These are phyloP conservation scores for Cosmopolites sordidus DNA, from an alignment of 2,888 invertebrate genomes.

Conservation along the genomic window DNA sequence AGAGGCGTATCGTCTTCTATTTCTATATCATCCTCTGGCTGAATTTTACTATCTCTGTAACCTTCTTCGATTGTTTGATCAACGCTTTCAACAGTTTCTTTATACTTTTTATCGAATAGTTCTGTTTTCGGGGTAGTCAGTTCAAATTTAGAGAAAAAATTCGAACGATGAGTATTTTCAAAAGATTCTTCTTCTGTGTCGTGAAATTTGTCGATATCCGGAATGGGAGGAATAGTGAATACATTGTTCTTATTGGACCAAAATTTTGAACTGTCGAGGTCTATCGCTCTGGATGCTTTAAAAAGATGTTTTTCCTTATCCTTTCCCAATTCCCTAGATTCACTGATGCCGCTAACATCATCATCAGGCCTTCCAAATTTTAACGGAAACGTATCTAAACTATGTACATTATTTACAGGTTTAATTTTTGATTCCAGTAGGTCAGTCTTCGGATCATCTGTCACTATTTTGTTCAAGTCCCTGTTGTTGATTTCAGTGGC, in stretches of 20 bases:
- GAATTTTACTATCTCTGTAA: conserved; percentile 25
- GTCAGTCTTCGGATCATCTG: conserved; percentile 41
- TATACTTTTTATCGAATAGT: conserved; percentile 54
- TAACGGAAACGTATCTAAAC: conserved; percentile 13
- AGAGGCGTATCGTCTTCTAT: conserved; percentile 29
- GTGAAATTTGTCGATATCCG: conserved; percentile 44
- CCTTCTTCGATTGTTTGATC: conserved; percentile 48
- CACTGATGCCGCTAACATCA: not conserved
- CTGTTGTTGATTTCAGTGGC: conserved; percentile 28
- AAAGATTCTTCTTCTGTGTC: conserved; percentile 14
- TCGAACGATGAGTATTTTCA: conserved; percentile 14
- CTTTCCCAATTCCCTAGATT: not conserved
- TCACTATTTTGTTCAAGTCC: conserved; percentile 31
- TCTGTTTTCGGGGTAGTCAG: conserved; percentile 55
- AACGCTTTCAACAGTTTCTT: conserved; percentile 54
- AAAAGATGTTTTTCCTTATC: not conserved
- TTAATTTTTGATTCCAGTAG: conserved; percentile 16
- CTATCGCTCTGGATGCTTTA: conserved; percentile 39
- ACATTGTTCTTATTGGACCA: conserved; percentile 51
- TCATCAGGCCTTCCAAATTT: conserved; percentile 9
- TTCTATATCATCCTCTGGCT: conserved; percentile 27
- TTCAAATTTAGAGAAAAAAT: conserved; percentile 23
- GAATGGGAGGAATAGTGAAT: conserved; percentile 52
- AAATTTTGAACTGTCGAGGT: conserved; percentile 47
- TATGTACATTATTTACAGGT: conserved; percentile 17